Base-by-base conservation (phyloP, 2,888 invertebrate species). In the Neria commutata region DNA sequence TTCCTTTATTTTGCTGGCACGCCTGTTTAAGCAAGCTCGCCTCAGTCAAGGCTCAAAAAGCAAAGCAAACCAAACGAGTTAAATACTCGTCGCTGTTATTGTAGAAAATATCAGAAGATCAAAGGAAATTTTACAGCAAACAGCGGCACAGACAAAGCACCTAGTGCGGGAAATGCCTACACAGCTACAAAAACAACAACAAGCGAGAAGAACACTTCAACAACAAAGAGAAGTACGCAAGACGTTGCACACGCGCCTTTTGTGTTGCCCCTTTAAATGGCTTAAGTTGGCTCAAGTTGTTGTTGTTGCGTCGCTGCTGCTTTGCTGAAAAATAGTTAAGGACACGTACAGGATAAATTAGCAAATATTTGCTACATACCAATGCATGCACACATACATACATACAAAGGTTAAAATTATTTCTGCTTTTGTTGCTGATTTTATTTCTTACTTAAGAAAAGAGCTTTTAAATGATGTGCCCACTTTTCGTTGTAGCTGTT, bases 301-400 rank as follows among this genome's bases (percentile, higher is more conserved):
- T n/a, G n/a, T n/a, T 5, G 37, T 21, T 42, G 42, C 42, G 21
- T 5, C 3, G 42, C 42, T 17, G n/a, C 5, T 29, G 29, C 29
- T 29, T 11, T 10, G 23, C 25, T 25, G 10, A 25, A 25, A 14
- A 48, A 23, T 2, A 2, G 6, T 16, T 14, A 25, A 11, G 40
- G n/a, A 74, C 76, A 75, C 75, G 73, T 71, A 70, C 72, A 72
- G 76, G 75, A 75, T 76, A 74, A 74, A 74, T 74, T 76, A 74
- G 75, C 74, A 76, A 74, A 74, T 74, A 74, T 74, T 74, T 74
- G 75, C 61, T 42, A 46, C 51, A 57, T 56, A 49, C n/a, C n/a
- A n/a, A n/a, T n/a, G n/a, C n/a, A n/a, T n/a, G n/a, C n/a, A n/a
- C n/a, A n/a, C n/a, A n/a, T n/a, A n/a, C n/a, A n/a, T n/a, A n/a